A percentile compares a stretch with the other conserved stretches of the same genome.
phyloP scores from a whole-genome alignment of 2,888 invertebrate species.

The Steromphala cineraria region DNA sequence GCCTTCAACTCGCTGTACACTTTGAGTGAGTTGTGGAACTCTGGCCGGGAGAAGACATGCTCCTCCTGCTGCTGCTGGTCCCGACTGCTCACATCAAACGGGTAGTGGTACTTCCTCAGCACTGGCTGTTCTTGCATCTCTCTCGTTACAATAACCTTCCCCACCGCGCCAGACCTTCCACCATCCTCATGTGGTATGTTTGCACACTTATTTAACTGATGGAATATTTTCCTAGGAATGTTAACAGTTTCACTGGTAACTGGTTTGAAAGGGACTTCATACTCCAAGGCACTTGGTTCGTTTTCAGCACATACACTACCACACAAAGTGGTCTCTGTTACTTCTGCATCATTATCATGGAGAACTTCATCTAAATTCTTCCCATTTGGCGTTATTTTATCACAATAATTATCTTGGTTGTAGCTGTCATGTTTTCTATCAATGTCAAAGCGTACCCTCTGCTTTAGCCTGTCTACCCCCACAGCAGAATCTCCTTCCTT shows the following conservation, averaged over 20 bases:
- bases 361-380: neutral
- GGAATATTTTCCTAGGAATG: too few species aligned
- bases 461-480: conserved; percentile 30
- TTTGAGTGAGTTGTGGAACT: conserved; percentile 65
- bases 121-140: conserved; percentile 48
- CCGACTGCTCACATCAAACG: conserved; percentile 43
- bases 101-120: conserved; percentile 53
- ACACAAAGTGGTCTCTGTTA: too few species aligned
- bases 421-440: conserved; percentile 32
- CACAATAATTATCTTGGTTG: conserved; percentile 11
- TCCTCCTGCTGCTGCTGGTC: conserved; percentile 44
- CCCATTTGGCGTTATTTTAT: too few species aligned
- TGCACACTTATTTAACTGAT: too few species aligned
- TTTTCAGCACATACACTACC: too few species aligned
- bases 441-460: conserved; percentile 56
- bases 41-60: conserved; percentile 65
- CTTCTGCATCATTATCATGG: neutral
- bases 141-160: conserved; percentile 44
- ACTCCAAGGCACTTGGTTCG: too few species aligned
- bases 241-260: too few species aligned
- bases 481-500: conserved; percentile 20
- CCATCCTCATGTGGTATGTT: neutral
- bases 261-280: too few species aligned
- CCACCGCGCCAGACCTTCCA: conserved; percentile 28
- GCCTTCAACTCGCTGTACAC: conserved; percentile 57